phyloP scores from a whole-genome alignment of 1,140 invertebrate species.

The Harpegnathos saltator region DNA sequence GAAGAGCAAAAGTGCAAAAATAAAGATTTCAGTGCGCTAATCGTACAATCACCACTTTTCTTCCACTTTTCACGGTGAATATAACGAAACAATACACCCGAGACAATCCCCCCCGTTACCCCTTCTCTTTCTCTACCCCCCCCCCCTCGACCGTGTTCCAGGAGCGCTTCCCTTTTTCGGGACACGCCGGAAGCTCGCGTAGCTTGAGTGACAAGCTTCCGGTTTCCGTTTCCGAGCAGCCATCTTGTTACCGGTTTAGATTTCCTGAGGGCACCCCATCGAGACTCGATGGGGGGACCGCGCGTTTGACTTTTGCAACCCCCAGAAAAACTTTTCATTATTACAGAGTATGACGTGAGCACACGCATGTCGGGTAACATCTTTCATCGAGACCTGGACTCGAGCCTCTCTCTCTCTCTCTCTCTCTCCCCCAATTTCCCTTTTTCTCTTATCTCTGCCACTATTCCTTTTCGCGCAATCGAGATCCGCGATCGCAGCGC shows the following conservation, averaged over 20 bases:
- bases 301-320: conserved; percentile 49
- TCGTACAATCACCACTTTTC: not conserved
- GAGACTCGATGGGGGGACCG: conserved; percentile 60
- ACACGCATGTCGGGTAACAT: not conserved
- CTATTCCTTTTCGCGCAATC: conserved; percentile 30
- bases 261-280: conserved; percentile 80
- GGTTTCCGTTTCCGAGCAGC: conserved; percentile 86
- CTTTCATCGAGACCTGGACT: conserved; percentile 20
- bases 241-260: conserved; percentile 86
- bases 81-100: conserved; percentile 58
- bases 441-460: conserved; percentile 30
- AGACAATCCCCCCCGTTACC: conserved; percentile 27
- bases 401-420: not conserved
- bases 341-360: conserved; percentile 32
- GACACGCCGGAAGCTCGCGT: conserved; percentile 82
- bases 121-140: too few species aligned
- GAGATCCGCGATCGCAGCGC: not conserved
- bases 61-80: not conserved
- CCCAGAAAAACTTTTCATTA: conserved; percentile 59
- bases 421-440: too few species aligned
- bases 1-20: too few species aligned
- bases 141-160: conserved; percentile 50
- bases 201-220: conserved; percentile 86
- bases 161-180: conserved; percentile 79
- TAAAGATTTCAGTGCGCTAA: conserved; percentile 12